These are phyloP conservation scores for Ochropleura leucogaster DNA, from an alignment of 2,888 invertebrate genomes.

Conservation along the genomic window DNA sequence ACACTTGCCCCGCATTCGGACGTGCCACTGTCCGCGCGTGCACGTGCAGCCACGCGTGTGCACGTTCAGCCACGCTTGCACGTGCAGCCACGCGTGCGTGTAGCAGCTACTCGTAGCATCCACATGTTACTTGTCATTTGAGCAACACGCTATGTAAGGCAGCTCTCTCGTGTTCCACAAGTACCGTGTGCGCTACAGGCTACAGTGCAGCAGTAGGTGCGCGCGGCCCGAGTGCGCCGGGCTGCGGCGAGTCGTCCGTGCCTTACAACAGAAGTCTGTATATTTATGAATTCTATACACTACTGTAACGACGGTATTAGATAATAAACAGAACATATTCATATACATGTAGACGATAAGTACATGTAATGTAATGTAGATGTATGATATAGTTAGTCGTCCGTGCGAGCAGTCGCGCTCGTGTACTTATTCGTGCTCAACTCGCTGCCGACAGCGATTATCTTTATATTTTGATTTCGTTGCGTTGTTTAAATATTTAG, in stretches of 20 bases:
- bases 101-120: not conserved
- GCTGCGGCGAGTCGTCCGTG: slow-evolving; percentile 79
- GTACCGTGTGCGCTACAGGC: not conserved
- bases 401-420: slow-evolving; percentile 3
- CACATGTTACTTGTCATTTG: slow-evolving; percentile 6
- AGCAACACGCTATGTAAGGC: slow-evolving; percentile 36
- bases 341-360: slow-evolving; percentile 59
- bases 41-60: not conserved
- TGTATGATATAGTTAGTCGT: slow-evolving; percentile 48
- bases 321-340: slow-evolving; percentile 43
- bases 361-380: slow-evolving; percentile 57
- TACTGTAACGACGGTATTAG: slow-evolving; percentile 44
- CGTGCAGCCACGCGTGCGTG: not conserved
- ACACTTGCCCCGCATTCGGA: slow-evolving; percentile 57
- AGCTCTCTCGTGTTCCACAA: slow-evolving; percentile 37
- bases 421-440: slow-evolving; percentile 58
- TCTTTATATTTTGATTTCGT: slow-evolving; percentile 47
- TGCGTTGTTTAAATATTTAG: slow-evolving; percentile 50
- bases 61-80: not conserved
- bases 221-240: slow-evolving; percentile 54
- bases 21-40: slow-evolving; percentile 25
- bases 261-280: slow-evolving; percentile 82
- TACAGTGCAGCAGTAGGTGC: not conserved
- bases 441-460: slow-evolving; percentile 45
- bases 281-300: slow-evolving; percentile 71